A percentile compares a stretch with the other conserved stretches of the same genome.
phyloP scores from a whole-genome alignment of 2,113 vertebrate species.

The Emberiza fucata region DNA sequence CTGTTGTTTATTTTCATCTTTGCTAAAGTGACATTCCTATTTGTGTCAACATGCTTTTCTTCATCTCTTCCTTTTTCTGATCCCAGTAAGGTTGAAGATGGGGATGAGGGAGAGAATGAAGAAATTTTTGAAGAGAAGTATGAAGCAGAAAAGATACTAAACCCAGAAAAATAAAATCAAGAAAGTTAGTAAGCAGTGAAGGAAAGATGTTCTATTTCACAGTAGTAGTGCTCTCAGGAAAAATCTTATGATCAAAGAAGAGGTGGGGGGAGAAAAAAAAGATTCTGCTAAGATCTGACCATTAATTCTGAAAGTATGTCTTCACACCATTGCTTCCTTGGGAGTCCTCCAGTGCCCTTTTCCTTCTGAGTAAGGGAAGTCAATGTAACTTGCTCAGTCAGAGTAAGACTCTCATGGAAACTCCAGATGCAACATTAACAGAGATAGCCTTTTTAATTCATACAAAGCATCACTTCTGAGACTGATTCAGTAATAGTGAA shows the following conservation, averaged over 20 bases:
- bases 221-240: neutral
- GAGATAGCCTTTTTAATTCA: neutral
- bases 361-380: neutral
- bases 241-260: neutral
- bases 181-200: neutral
- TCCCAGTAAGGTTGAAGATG: neutral
- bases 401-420: neutral
- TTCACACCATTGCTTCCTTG: neutral
- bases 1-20: neutral
- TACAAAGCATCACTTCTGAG: neutral
- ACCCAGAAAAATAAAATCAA: neutral
- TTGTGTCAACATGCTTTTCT: neutral
- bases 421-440: neutral
- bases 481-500: neutral
- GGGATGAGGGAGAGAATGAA: neutral
- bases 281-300: neutral
- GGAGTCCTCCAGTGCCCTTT: neutral
- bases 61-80: neutral
- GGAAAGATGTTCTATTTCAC: neutral
- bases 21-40: neutral
- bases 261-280: rapidly evolving
- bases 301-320: neutral
- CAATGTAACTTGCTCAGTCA: neutral
- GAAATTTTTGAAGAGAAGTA: neutral
- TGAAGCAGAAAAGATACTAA: neutral